Evolutionary conservation across 2,113 vertebrate genomes (phyloP), one percentile per base, ranked within the genome.

Genomic region (Oreochromis aureus): DNA sequence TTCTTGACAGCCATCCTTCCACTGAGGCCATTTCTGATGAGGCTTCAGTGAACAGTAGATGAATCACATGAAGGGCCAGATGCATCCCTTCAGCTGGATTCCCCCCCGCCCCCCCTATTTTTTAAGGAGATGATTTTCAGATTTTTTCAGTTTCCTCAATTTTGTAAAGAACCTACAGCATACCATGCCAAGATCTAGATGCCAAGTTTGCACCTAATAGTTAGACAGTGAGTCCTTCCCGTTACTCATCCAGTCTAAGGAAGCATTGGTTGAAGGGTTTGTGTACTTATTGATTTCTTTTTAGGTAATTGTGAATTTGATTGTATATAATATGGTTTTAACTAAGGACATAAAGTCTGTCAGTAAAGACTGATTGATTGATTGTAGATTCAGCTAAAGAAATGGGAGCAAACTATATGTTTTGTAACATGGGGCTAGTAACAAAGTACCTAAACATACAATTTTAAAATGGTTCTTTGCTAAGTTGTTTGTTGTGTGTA

Each of bases 101-200:
- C 54, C 19, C 1, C 5, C 0, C 3, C 5, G 6, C 3, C 9
- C 22, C 8, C 5, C 18, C 34, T 16, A 24, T 16, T 27, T 44
- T 39, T 71, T 71, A 16, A 27, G 8, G 13, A 71, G 36, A 71
- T 71, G 12, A 71, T 22, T 44, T 71, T 71, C 12, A 34, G 30
- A 24, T 10, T 41, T 24, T 13, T 71, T 27, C 59, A 36, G 18
- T 36, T 5, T 73, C 58, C 58, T 59, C 58, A 9, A 18, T 16
- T 59, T 63, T 63, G 32, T 63, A 10, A 63, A 63, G 32, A 36
- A n/a, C 32, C 16, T 34, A 63, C 18, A 19, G 59, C 30, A 63
- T 19, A 63, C 32, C 9, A 10, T 71, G 39, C 12, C 7, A 22
- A 24, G 36, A 71, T 44, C 5, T 44, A 6, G 22, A 22, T 22